Conservation (phyloP, 2,797 vertebrate species). For the Podargus strigoides region DNA sequence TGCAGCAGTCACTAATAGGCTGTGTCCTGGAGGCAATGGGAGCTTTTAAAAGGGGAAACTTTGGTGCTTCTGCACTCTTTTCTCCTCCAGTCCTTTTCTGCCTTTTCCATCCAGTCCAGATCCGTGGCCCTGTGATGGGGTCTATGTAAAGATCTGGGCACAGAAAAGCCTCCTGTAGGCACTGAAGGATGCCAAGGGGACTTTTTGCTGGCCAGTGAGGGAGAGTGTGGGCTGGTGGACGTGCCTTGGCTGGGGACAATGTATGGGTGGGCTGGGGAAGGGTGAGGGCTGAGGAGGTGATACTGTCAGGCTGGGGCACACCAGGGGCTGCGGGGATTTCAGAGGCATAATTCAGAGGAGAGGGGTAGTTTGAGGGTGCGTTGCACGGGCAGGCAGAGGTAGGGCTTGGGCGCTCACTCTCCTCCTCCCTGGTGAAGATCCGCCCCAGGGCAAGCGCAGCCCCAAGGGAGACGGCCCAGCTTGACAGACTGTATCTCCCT, state of each 20-base stretch:
- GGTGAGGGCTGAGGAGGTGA: background rate
- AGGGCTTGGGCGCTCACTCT: background rate
- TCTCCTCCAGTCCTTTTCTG: background rate
- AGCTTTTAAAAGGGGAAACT: background rate
- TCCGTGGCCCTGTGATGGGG: background rate
- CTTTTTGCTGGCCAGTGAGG: accelerated
- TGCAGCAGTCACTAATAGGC: background rate
- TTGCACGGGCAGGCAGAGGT: background rate
- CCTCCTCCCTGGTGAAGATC: constrained; percentile 19
- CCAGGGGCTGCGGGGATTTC: accelerated
- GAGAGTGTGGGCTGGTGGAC: no score
- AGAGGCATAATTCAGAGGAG: background rate
- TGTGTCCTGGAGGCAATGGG: background rate
- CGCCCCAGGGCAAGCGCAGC: constrained; percentile 23
- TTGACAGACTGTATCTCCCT: constrained; percentile 59
- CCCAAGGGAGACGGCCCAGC: constrained; percentile 18
- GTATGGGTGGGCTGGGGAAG: background rate
- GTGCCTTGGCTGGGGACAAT: accelerated
- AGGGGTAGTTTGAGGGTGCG: background rate
- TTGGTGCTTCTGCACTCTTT: background rate
- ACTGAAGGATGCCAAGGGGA: accelerated
- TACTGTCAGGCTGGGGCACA: accelerated
- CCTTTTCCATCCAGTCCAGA: background rate
- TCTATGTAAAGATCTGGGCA: background rate
- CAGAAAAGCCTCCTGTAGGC: background rate